Percentiles rank a stretch among this genome's conserved stretches.
These are phyloP conservation scores for Ditula angustiorana DNA, from an alignment of 2,888 invertebrate genomes.

Conservation along the genomic window DNA sequence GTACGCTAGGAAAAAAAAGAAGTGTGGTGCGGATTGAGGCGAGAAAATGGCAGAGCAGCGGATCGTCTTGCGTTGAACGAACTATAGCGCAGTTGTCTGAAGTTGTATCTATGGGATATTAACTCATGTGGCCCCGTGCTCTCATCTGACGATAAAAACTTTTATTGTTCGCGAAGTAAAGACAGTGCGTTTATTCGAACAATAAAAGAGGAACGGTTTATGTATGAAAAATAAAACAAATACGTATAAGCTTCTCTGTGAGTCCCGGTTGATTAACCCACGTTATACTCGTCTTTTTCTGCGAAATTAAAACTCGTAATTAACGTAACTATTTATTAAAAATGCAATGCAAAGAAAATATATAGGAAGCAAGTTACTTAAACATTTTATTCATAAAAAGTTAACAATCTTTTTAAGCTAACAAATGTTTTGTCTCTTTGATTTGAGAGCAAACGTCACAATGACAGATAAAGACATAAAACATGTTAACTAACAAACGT, in stretches of 20 bases:
- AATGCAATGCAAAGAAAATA: background rate
- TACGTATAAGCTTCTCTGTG: background rate
- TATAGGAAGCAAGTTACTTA: too few species aligned
- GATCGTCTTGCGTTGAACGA: too few species aligned
- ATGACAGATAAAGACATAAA: too few species aligned
- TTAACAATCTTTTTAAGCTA: too few species aligned
- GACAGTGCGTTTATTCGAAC: constrained; percentile 18
- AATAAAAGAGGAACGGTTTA: constrained; percentile 13
- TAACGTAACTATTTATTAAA: background rate
- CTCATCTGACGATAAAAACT: constrained; percentile 8
- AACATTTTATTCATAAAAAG: too few species aligned
- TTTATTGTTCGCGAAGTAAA: constrained; percentile 16
- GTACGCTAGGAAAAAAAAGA: too few species aligned
- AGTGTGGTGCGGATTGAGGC: too few species aligned
- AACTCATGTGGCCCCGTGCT: background rate
- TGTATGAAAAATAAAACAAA: constrained; percentile 23
- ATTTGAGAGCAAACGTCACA: too few species aligned
- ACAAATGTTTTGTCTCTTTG: too few species aligned
- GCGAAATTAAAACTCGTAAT: background rate
- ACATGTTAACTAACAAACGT: too few species aligned
- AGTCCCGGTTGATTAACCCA: background rate
- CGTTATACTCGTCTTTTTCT: background rate
- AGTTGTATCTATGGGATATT: background rate
- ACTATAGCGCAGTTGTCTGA: background rate
- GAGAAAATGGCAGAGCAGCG: too few species aligned